Percentiles rank a stretch among this genome's conserved stretches.
These are phyloP conservation scores for Scatophagus argus DNA, from an alignment of 2,113 vertebrate species.

Conservation along the genomic window DNA sequence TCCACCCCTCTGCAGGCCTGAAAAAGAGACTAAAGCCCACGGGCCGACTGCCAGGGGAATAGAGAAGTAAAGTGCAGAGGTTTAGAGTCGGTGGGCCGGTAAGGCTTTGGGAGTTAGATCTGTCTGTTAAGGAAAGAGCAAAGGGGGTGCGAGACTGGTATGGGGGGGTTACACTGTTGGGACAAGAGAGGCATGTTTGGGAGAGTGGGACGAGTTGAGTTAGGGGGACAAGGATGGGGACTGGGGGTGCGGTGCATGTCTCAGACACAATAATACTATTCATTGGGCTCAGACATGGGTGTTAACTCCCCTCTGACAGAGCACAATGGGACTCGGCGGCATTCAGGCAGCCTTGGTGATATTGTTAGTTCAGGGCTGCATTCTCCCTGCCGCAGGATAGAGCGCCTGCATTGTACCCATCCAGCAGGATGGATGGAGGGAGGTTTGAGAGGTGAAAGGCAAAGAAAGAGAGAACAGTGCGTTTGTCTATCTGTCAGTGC, in stretches of 20 bases:
- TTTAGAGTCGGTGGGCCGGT: constrained; percentile 62
- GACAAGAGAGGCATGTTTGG: constrained; percentile 68
- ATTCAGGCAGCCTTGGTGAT: constrained; percentile 85
- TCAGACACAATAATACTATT: constrained; percentile 92
- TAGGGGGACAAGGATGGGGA: constrained; percentile 73
- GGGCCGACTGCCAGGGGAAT: constrained; percentile 67
- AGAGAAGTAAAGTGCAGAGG: constrained; percentile 76
- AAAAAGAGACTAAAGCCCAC: constrained; percentile 62
- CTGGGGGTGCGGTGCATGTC: constrained; percentile 82
- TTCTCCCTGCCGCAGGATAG: constrained; percentile 84
- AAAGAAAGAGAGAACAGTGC: constrained; percentile 83
- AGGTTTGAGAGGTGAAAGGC: constrained; percentile 83
- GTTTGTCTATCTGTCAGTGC: constrained; percentile 85
- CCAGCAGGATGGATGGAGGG: constrained; percentile 83
- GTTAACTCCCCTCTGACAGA: constrained; percentile 88
- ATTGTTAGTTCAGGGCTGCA: constrained; percentile 88
- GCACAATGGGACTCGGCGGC: constrained; percentile 88
- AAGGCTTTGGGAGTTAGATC: constrained; percentile 73
- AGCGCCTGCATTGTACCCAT: constrained; percentile 85
- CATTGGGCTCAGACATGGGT: constrained; percentile 88
- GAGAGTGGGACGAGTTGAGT: constrained; percentile 60
- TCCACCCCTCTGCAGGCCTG: constrained; percentile 42
- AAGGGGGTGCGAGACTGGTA: constrained; percentile 30
- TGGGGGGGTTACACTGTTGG: constrained; percentile 59
- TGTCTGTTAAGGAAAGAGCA: constrained; percentile 66